These are phyloP conservation scores for Cebus imitator DNA, from an alignment of 2,113 vertebrate species.

Conservation along the genomic window DNA sequence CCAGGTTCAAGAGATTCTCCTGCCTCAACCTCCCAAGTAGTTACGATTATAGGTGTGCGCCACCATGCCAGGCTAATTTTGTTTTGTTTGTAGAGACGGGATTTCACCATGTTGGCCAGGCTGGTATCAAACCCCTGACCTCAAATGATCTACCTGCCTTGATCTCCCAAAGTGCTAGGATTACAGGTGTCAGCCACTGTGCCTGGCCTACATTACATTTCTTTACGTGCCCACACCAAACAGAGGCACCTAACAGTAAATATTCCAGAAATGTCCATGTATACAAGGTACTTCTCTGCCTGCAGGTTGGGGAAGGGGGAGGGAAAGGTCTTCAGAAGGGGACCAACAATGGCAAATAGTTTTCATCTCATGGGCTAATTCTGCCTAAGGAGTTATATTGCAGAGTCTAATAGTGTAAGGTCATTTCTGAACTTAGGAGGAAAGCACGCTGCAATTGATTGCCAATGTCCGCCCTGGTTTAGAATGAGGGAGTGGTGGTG, in stretches of 20 bases:
- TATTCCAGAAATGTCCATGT: neutral
- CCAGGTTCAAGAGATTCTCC: too few species aligned
- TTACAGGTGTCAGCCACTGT: too few species aligned
- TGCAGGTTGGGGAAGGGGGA: neutral
- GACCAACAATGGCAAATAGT: neutral
- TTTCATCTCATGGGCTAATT: neutral
- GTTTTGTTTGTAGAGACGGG: too few species aligned
- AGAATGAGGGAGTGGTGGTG: neutral
- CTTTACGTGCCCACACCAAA: neutral
- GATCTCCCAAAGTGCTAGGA: too few species aligned
- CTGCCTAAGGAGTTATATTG: neutral
- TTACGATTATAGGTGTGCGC: too few species aligned
- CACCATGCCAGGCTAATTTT: too few species aligned
- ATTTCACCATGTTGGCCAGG: too few species aligned
- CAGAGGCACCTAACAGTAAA: neutral
- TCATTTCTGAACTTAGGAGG: neutral
- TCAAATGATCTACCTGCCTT: too few species aligned
- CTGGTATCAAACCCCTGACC: too few species aligned
- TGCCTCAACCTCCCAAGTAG: too few species aligned
- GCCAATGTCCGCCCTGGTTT: neutral
- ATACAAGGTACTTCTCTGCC: neutral
- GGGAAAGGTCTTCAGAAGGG: neutral
- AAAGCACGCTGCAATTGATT: neutral
- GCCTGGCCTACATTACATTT: too few species aligned
- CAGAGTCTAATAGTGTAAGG: neutral